A percentile compares a stretch with the other conserved stretches of the same genome.
Evolutionary conservation across 2,113 vertebrate species (phyloP).

Genomic region (Ursus arctos): DNA sequence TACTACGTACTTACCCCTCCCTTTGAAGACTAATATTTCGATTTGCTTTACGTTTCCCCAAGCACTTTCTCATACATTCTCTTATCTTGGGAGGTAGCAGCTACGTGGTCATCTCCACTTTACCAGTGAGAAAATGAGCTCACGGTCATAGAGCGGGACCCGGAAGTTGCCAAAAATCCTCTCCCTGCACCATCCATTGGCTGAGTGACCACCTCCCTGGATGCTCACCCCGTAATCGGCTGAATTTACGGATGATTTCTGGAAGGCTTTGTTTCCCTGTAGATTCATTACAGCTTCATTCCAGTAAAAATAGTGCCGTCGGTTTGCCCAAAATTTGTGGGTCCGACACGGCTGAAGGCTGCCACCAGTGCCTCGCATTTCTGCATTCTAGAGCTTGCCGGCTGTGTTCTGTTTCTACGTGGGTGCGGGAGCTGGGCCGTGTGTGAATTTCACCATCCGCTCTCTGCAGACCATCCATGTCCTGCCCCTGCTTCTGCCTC

Average conservation of each 20-base stretch:
- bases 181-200: rapidly evolving
- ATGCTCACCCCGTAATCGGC: background rate
- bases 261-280: background rate
- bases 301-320: background rate
- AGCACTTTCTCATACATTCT: background rate
- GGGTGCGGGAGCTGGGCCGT: rapidly evolving
- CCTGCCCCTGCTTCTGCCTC: background rate
- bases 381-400: background rate
- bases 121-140: background rate
- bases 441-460: background rate
- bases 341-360: no score
- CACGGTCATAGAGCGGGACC: rapidly evolving
- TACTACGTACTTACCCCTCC: background rate
- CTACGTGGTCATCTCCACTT: background rate
- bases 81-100: background rate
- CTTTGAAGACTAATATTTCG: background rate
- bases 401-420: rapidly evolving
- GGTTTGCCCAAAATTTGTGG: background rate
- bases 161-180: background rate
- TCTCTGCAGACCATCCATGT: rapidly evolving
- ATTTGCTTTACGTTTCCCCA: background rate
- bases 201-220: background rate
- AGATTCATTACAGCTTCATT: background rate
- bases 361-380: background rate
- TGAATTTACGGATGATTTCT: no score